Evolutionary conservation across 2,113 vertebrate genomes (phyloP).

Genomic region (Mandrillus leucophaeus): DNA sequence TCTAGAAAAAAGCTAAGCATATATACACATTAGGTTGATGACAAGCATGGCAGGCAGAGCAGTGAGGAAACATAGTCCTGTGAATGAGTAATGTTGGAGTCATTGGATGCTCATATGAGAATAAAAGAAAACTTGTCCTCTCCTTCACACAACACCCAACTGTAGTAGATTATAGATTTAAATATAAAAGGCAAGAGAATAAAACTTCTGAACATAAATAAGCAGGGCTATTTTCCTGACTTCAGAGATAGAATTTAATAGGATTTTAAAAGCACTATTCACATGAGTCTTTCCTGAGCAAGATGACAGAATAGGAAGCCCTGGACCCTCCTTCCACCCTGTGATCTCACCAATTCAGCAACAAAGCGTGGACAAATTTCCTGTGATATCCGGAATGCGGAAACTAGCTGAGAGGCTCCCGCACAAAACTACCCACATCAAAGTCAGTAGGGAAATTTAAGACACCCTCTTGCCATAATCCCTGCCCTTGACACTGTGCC

Average conservation of each 20-base stretch:
- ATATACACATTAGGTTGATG: neutral
- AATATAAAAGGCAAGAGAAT: neutral
- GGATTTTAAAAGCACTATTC: neutral
- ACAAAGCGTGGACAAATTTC: neutral
- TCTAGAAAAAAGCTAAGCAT: neutral
- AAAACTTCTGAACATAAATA: neutral
- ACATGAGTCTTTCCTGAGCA: neutral
- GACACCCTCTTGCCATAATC: neutral
- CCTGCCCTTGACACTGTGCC: neutral
- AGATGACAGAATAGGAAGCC: neutral
- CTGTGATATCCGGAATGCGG: neutral
- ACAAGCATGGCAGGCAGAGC: neutral
- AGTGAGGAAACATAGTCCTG: neutral
- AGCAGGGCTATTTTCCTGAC: neutral
- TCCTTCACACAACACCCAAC: neutral
- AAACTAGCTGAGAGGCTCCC: neutral
- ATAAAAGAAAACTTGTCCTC: neutral
- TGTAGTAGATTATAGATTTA: neutral
- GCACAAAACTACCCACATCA: neutral
- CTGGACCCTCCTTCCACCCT: neutral
- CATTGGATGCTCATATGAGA: neutral
- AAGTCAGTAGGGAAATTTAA: neutral
- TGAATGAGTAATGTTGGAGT: neutral
- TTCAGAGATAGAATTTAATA: neutral
- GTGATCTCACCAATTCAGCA: neutral